Evolutionary conservation across 2,113 vertebrate species (phyloP).

Genomic region (Pangasianodon hypophthalmus): DNA sequence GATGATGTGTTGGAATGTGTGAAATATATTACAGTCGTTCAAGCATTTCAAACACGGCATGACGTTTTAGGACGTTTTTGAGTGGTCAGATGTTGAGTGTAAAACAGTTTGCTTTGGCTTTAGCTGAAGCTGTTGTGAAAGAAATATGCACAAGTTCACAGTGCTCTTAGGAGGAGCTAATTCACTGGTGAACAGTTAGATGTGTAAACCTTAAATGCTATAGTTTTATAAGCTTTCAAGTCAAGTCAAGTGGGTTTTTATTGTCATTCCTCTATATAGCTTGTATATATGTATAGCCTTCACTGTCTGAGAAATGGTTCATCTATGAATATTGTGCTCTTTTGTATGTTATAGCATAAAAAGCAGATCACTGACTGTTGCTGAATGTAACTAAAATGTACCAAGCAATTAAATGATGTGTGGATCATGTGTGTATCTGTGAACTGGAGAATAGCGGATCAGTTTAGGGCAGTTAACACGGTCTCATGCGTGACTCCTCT

Average conservation of each 20-base stretch:
- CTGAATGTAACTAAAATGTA: neutral
- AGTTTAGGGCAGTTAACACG: neutral
- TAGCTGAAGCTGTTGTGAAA: slow-evolving; percentile 4
- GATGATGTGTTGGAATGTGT: slow-evolving; percentile 17
- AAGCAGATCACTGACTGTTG: neutral
- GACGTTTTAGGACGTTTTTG: neutral
- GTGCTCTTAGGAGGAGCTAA: neutral
- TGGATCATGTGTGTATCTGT: neutral
- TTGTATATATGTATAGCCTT: no score
- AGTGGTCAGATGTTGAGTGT: slow-evolving; percentile 9
- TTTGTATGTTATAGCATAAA: neutral
- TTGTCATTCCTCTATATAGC: no score
- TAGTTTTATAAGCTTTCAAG: neutral
- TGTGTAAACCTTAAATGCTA: neutral
- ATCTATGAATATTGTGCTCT: no score
- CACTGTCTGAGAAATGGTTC: neutral
- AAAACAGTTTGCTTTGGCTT: slow-evolving; percentile 12
- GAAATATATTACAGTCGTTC: neutral
- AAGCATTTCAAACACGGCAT: neutral
- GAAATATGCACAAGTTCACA: neutral
- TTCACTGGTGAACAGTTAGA: neutral
- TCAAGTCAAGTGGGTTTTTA: no score
- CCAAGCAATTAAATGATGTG: neutral
- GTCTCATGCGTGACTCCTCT: neutral
- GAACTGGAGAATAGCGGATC: neutral